Conservation (phyloP, 2,888 invertebrate genomes). For the Pristionchus mayeri region DNA sequence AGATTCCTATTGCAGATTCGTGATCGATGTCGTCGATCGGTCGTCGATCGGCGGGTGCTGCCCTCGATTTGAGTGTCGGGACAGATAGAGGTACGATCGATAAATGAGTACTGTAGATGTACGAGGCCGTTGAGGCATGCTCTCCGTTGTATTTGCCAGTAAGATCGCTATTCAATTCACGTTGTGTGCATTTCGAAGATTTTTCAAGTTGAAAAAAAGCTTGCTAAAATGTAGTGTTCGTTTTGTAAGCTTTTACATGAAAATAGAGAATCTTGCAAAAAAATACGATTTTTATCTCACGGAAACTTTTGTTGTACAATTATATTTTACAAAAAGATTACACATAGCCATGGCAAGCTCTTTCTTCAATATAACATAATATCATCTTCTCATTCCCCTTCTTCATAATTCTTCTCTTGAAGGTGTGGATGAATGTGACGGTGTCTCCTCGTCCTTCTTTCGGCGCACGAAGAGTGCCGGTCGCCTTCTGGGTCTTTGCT, state of each 20-base stretch:
- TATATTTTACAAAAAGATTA: neutral
- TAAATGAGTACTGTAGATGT: neutral
- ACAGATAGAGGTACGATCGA: conserved; percentile 9
- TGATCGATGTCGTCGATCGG: conserved; percentile 41
- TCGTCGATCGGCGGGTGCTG: conserved; percentile 46
- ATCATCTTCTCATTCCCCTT: too few species aligned
- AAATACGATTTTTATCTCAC: too few species aligned
- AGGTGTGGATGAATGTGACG: conserved; percentile 43
- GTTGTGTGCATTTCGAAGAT: too few species aligned
- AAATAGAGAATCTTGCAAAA: too few species aligned
- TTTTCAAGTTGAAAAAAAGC: too few species aligned
- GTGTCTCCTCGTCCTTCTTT: conserved; percentile 1
- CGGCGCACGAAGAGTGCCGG: conserved; percentile 33
- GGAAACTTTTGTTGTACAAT: too few species aligned
- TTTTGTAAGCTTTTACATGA: too few species aligned
- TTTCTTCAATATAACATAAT: too few species aligned
- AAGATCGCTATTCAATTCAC: neutral
- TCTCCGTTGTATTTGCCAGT: neutral
- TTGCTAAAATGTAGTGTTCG: too few species aligned
- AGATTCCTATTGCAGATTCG: too few species aligned
- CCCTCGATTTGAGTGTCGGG: conserved; percentile 21
- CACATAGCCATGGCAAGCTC: too few species aligned
- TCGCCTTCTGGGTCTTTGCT: neutral
- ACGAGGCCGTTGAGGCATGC: neutral
- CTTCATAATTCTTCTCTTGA: too few species aligned